phyloP scores from a whole-genome alignment of 92 coral and sea anemone species.

The Phenganax marumi region DNA sequence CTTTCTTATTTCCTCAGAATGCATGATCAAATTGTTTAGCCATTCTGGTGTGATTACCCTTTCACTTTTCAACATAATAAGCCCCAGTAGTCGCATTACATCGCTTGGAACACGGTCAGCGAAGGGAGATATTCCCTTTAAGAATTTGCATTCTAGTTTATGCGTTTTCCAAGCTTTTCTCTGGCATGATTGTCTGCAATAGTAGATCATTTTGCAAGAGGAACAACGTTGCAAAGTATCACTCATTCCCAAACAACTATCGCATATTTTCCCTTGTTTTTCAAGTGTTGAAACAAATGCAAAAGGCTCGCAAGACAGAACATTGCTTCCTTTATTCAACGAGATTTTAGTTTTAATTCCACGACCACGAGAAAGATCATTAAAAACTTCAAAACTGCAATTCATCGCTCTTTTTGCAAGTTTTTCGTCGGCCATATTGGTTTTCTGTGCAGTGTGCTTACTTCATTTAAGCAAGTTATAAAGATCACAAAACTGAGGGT shows the following conservation, averaged over 20 bases:
- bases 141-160: constrained; percentile 76
- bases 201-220: constrained; percentile 74
- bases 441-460: background rate
- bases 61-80: constrained; percentile 10
- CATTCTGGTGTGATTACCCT: constrained; percentile 2
- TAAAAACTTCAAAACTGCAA: constrained; percentile 17
- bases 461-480: background rate
- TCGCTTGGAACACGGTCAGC: constrained; percentile 64
- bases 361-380: constrained; percentile 61
- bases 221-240: constrained; percentile 75
- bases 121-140: constrained; percentile 57
- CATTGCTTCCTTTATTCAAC: constrained; percentile 56
- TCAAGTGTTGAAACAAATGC: constrained; percentile 70
- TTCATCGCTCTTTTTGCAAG: constrained; percentile 8
- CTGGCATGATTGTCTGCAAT: constrained; percentile 78
- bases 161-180: constrained; percentile 82
- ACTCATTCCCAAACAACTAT: constrained; percentile 62
- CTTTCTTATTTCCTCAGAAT: constrained; percentile 57
- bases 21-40: constrained; percentile 66
- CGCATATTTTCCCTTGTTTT: constrained; percentile 73
- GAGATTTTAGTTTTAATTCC: constrained; percentile 65
- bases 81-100: constrained; percentile 67
- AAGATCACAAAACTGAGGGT: background rate
- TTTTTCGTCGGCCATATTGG: constrained; percentile 13
- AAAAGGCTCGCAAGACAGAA: constrained; percentile 56